phyloP scores from a whole-genome alignment of 2,113 vertebrate genomes.

The Asarcornis scutulata region DNA sequence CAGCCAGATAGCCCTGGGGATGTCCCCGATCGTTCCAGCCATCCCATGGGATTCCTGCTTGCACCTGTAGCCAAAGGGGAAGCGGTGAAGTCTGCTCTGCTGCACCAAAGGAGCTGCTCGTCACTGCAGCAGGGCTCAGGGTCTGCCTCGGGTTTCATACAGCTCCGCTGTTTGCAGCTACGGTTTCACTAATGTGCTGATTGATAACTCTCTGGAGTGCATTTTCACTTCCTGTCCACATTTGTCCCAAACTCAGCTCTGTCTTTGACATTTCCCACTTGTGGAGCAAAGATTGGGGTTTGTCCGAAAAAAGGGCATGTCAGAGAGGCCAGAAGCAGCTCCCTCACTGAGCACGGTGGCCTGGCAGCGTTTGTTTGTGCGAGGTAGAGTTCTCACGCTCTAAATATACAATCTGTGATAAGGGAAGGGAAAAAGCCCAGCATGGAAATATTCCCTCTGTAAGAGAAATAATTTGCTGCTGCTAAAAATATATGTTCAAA shows the following conservation, averaged over 20 bases:
- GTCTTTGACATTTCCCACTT: not conserved
- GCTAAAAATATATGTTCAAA: conserved; percentile 69
- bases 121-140: not conserved
- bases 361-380: conserved; percentile 37
- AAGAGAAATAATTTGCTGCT: conserved; percentile 70
- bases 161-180: not conserved
- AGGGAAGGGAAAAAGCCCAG: conserved; percentile 69
- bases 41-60: not conserved
- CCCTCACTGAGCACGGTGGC: not conserved
- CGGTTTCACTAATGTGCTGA: fast-evolving
- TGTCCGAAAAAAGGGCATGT: not conserved
- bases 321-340: not conserved
- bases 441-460: conserved; percentile 72
- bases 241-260: not conserved
- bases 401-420: conserved; percentile 73
- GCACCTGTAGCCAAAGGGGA: conserved; percentile 31
- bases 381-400: conserved; percentile 76
- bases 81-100: not conserved
- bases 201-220: not conserved
- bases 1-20: conserved; percentile 26
- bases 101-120: not conserved
- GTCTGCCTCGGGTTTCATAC: not conserved
- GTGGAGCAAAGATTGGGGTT: not conserved
- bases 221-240: not conserved
- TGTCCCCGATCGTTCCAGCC: not conserved